A percentile compares a stretch with the other conserved stretches of the same genome.
These are phyloP conservation scores for Beroe ovata DNA, from an alignment of 37 sponge, comb jelly and placozoan species.

Conservation along the genomic window DNA sequence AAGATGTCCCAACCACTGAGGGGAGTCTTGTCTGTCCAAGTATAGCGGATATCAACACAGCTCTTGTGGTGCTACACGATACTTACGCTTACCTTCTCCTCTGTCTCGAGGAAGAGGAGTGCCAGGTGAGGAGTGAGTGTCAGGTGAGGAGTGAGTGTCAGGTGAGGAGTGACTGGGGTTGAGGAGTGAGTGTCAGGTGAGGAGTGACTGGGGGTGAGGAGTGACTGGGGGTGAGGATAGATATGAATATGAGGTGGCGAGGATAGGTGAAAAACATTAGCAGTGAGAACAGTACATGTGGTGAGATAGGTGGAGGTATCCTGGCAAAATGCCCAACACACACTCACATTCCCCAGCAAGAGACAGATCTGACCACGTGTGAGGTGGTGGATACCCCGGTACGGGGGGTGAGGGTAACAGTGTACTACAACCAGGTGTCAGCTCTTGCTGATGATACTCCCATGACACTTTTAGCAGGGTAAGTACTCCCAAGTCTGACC, in stretches of 20 bases:
- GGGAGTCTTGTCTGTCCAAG: background rate
- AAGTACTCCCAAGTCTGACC: no score
- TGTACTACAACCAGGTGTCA: background rate
- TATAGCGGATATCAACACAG: background rate
- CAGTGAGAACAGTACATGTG: no score
- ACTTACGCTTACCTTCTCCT: background rate
- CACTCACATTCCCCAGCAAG: no score
- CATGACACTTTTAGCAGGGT: background rate
- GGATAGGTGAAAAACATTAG: background rate
- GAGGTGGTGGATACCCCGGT: background rate
- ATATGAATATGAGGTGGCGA: background rate
- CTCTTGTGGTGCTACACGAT: background rate
- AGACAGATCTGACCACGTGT: background rate
- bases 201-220: background rate
- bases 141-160: background rate
- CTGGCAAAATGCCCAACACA: no score
- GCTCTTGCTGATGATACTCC: background rate
- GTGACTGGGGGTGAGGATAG: no score
- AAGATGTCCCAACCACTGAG: background rate
- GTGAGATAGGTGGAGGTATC: no score
- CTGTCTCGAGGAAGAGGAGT: background rate
- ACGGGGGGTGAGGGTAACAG: background rate
- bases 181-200: background rate
- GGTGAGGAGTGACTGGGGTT: background rate
- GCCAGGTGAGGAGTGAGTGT: background rate